Evolutionary conservation across 2,888 invertebrate species (phyloP).

Genomic region (Anthoptus insignis): DNA sequence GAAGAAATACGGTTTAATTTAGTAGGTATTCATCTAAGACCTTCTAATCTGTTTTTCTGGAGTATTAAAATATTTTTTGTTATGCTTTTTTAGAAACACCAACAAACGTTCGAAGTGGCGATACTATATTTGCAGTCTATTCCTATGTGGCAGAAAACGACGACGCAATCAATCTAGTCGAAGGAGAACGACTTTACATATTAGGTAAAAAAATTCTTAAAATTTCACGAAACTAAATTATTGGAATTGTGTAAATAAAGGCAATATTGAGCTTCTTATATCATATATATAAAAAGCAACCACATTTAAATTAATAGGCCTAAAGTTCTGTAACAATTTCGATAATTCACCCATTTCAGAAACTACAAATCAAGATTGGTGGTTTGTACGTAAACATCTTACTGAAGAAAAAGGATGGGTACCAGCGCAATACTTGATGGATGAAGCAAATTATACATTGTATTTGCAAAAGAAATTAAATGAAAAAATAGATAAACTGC

Average conservation of each 20-base stretch:
- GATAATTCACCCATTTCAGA: slow-evolving; percentile 76
- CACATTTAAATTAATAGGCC: too few species aligned
- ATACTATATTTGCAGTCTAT: slow-evolving; percentile 94
- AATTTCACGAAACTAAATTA: too few species aligned
- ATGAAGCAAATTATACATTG: slow-evolving; percentile 92
- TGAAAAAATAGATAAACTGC: slow-evolving; percentile 96
- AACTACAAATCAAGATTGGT: slow-evolving; percentile 96
- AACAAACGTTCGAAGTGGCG: slow-evolving; percentile 89
- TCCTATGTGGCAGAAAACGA: slow-evolving; percentile 95
- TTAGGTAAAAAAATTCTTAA: too few species aligned
- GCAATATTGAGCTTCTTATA: too few species aligned
- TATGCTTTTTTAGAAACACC: slow-evolving; percentile 65
- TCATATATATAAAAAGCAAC: too few species aligned
- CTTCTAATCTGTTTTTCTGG: too few species aligned
- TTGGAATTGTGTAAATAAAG: too few species aligned
- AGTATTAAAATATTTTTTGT: background rate
- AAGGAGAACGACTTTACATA: slow-evolving; percentile 96
- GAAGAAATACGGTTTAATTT: too few species aligned
- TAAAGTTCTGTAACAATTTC: too few species aligned
- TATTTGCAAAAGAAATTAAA: slow-evolving; percentile 96
- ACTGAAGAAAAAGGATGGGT: slow-evolving; percentile 98
- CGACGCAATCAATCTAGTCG: slow-evolving; percentile 95
- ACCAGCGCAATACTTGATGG: slow-evolving; percentile 96
- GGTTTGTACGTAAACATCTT: slow-evolving; percentile 96
- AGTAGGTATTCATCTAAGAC: background rate